Conservation (phyloP, 2,888 invertebrate species). For the Coleophora deauratella region DNA sequence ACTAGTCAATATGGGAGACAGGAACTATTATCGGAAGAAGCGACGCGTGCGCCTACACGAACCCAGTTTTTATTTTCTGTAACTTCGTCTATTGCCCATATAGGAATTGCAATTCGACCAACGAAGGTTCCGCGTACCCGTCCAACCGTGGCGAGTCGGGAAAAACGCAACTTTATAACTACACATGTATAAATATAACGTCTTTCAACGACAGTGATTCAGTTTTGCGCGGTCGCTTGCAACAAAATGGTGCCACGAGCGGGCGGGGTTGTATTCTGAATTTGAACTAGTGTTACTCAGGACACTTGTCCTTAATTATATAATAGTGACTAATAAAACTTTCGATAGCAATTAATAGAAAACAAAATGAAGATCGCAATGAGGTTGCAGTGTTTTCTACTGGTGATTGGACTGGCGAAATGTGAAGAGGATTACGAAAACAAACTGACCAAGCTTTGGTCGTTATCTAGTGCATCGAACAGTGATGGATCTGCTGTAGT, state of each 20-base stretch:
- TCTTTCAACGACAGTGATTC: slow-evolving; percentile 53
- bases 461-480: slow-evolving; percentile 35
- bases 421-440: slow-evolving; percentile 44
- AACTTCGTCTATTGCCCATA: slow-evolving; percentile 43
- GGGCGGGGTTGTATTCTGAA: slow-evolving; percentile 34
- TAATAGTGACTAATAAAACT: slow-evolving; percentile 15
- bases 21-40: slow-evolving; percentile 51
- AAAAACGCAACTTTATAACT: slow-evolving; percentile 63
- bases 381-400: slow-evolving; percentile 34
- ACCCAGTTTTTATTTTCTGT: slow-evolving; percentile 42
- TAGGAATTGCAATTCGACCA: slow-evolving; percentile 42
- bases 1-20: slow-evolving; percentile 13
- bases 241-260: slow-evolving; percentile 59
- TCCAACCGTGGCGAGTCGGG: slow-evolving; percentile 59
- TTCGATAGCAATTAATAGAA: slow-evolving; percentile 19
- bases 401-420: slow-evolving; percentile 40
- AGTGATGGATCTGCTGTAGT: slow-evolving; percentile 48
- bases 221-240: slow-evolving; percentile 68
- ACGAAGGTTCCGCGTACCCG: slow-evolving; percentile 39
- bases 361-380: slow-evolving; percentile 36
- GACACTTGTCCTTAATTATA: slow-evolving; percentile 35
- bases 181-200: slow-evolving; percentile 71
- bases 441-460: slow-evolving; percentile 53
- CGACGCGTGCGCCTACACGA: slow-evolving; percentile 39
- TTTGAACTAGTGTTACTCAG: slow-evolving; percentile 52